phyloP scores from a whole-genome alignment of 2,113 vertebrate species.

The Heterotilapia buettikoferi region DNA sequence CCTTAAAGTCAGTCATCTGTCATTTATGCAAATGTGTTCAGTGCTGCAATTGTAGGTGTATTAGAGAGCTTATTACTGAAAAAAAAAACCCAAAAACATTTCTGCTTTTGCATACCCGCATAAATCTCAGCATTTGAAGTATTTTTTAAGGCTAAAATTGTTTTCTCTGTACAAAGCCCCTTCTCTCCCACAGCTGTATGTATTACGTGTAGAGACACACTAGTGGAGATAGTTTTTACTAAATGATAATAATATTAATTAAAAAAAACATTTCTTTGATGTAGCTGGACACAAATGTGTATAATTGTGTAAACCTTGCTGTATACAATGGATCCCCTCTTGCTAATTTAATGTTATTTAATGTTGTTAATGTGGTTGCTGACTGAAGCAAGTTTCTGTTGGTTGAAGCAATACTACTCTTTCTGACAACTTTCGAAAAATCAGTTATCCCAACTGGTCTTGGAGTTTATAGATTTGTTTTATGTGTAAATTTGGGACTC shows the following conservation, averaged over 20 bases:
- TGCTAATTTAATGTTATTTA: constrained; percentile 81
- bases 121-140: constrained; percentile 49
- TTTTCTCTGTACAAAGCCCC: constrained; percentile 60
- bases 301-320: constrained; percentile 75
- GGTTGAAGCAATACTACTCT: constrained; percentile 57
- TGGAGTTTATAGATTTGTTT: constrained; percentile 73
- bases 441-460: constrained; percentile 71
- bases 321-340: constrained; percentile 74
- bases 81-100: background rate
- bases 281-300: constrained; percentile 70
- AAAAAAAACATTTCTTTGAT: constrained; percentile 43
- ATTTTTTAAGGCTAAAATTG: constrained; percentile 17
- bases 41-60: constrained; percentile 2
- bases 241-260: constrained; percentile 1
- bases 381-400: constrained; percentile 55
- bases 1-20: background rate
- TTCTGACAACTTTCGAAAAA: constrained; percentile 67
- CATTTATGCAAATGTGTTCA: background rate
- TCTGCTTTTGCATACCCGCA: constrained; percentile 14
- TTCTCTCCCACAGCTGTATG: constrained; percentile 53
- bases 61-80: constrained; percentile 20
- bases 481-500: constrained; percentile 78
- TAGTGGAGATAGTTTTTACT: constrained; percentile 51
- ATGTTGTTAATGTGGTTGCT: constrained; percentile 65
- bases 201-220: constrained; percentile 53